Percentiles rank a stretch among this genome's conserved stretches.
These are phyloP conservation scores for Orchestia grillus DNA, from an alignment of 1,140 invertebrate genomes.

Conservation along the genomic window DNA sequence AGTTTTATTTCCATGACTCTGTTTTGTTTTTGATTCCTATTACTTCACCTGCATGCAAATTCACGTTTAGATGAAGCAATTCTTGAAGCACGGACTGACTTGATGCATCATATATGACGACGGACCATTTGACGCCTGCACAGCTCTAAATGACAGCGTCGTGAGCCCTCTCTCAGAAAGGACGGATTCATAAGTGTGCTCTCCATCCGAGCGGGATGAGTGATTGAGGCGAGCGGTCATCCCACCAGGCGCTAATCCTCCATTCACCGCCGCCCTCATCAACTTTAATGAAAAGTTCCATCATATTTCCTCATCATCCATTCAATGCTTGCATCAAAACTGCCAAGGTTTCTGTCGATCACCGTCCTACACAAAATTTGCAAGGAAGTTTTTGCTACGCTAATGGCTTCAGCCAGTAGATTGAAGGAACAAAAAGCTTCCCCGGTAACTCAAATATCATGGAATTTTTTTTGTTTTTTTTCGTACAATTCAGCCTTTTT, in stretches of 20 bases:
- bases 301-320: conserved; percentile 27
- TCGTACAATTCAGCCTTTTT: not conserved
- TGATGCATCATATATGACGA: not conserved
- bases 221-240: not conserved
- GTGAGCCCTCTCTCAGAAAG: not conserved
- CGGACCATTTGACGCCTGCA: not conserved
- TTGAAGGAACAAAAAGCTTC: not conserved
- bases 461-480: not conserved
- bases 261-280: not conserved
- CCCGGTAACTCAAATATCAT: not conserved
- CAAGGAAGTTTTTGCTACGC: not conserved
- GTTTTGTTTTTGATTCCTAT: no score
- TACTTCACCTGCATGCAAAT: no score
- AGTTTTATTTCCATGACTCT: not conserved
- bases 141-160: not conserved
- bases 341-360: conserved; percentile 25
- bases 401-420: not conserved
- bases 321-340: not conserved
- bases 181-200: not conserved
- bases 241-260: not conserved
- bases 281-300: not conserved
- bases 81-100: not conserved
- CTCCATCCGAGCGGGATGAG: not conserved
- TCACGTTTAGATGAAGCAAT: no score
- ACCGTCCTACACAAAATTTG: not conserved